These are phyloP conservation scores for Keiferia lycopersicella DNA, from an alignment of 2,888 invertebrate genomes.

Conservation along the genomic window DNA sequence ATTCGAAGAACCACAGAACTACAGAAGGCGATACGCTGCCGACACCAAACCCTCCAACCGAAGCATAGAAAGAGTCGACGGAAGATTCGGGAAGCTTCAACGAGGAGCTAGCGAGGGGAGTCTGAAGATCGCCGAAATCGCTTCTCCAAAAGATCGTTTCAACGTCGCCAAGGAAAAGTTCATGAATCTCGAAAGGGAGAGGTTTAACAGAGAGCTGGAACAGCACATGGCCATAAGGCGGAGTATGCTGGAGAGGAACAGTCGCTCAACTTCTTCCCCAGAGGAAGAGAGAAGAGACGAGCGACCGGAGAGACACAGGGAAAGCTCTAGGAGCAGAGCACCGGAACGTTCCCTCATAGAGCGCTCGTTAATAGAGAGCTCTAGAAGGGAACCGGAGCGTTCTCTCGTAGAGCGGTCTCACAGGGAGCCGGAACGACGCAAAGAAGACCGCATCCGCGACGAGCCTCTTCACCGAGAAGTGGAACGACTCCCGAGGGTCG, in stretches of 20 bases:
- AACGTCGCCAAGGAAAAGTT: conserved; percentile 94
- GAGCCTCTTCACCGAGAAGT: conserved; percentile 56
- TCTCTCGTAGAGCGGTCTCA: conserved; percentile 65
- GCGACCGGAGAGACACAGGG: conserved; percentile 72
- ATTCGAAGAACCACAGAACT: conserved; percentile 62
- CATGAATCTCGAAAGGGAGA: conserved; percentile 87
- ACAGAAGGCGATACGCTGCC: conserved; percentile 77
- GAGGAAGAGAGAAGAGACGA: conserved; percentile 77
- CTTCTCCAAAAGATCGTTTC: conserved; percentile 88
- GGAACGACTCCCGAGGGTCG: conserved; percentile 71
- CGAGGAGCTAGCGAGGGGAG: conserved; percentile 74
- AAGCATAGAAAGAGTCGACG: conserved; percentile 69
- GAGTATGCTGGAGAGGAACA: conserved; percentile 76
- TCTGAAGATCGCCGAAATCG: conserved; percentile 60
- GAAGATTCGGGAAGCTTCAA: conserved; percentile 69
- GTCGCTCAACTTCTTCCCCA: conserved; percentile 79
- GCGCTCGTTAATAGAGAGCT: conserved; percentile 60
- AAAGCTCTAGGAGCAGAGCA: conserved; percentile 59
- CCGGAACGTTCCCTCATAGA: conserved; percentile 68
- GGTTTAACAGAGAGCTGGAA: conserved; percentile 80
- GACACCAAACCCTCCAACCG: conserved; percentile 73
- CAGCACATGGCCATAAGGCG: conserved; percentile 77
- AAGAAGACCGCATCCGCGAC: conserved; percentile 67
- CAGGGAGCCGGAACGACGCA: conserved; percentile 62
- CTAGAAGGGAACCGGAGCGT: conserved; percentile 62